Evolutionary conservation across 2,888 invertebrate species (phyloP), one percentile per base, ranked within the genome.

Genomic region (Entomobrya multifasciata): DNA sequence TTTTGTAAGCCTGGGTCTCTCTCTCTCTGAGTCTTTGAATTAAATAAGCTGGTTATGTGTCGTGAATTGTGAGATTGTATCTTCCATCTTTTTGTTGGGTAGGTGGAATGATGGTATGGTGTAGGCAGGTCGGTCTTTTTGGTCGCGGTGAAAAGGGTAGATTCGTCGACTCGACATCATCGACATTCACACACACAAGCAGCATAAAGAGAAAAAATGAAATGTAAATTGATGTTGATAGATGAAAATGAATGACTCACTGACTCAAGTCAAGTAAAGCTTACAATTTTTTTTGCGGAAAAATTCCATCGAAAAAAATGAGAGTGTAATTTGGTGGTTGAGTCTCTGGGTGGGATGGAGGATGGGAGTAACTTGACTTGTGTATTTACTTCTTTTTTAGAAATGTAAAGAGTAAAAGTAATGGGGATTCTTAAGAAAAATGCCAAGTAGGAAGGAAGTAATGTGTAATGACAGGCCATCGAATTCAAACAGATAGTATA

Each of bases 171-270:
- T 36, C 36, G 36, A 36, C 36, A 8, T 36, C 8, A 36, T 8
- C 8, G 4, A 36, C 36, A n/a, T n/a, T 67, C 67, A 44, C n/a
- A n/a, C n/a, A n/a, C n/a, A n/a, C n/a, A n/a, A n/a, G n/a, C n/a
- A n/a, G n/a, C 67, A 22, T 70, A 47, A 41, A 67, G 41, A 67
- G 8, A 22, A 76, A 74, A 52, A 52, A 55, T n/a, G 30, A 30
- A 52, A 76, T 76, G 52, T 76, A 76, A 76, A 76, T 76, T 76
- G 74, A 76, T 52, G 74, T 27, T 76, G 74, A 76, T 76, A 55
- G 74, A 52, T 55, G 74, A 76, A 76, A 76, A 76, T 76, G 52
- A 76, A 76, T 76, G 74, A 20, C 55, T 76, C 17, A n/a, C 0
- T 47, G 47, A 44, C 49, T 74, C 55, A n/a, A n/a, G 74, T 55